A percentile compares a stretch with the other conserved stretches of the same genome.
Conservation (phyloP, 2,888 invertebrate species). For the Drosophila birchii region DNA sequence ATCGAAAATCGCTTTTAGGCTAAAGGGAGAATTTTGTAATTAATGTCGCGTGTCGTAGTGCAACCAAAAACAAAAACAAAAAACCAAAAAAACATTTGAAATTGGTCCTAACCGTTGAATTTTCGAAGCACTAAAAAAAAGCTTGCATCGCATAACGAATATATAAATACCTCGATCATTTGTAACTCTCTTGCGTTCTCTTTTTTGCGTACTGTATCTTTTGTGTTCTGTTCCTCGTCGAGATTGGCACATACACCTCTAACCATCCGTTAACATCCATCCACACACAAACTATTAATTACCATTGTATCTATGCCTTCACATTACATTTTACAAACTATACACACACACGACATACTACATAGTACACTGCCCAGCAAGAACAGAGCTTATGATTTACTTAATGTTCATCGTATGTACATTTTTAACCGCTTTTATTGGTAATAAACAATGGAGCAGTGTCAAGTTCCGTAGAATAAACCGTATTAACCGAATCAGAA, state of each 20-base stretch:
- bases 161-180: conserved; percentile 58
- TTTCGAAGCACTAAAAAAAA: conserved; percentile 77
- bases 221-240: conserved; percentile 67
- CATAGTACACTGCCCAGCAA: conserved; percentile 28
- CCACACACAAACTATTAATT: conserved; percentile 61
- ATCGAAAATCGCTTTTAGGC: conserved; percentile 82
- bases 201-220: conserved; percentile 62
- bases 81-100: conserved; percentile 30
- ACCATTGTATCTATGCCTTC: conserved; percentile 76
- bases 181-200: conserved; percentile 62
- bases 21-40: conserved; percentile 85
- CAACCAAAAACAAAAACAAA: conserved; percentile 41
- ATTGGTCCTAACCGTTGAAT: conserved; percentile 74
- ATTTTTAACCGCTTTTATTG: conserved; percentile 74
- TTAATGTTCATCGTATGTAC: conserved; percentile 69
- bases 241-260: conserved; percentile 59
- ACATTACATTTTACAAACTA: conserved; percentile 37
- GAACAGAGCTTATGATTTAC: conserved; percentile 32
- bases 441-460: conserved; percentile 45
- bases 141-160: conserved; percentile 49
- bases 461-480: conserved; percentile 65
- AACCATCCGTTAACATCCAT: conserved; percentile 45
- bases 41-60: conserved; percentile 64
- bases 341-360: conserved; percentile 22
- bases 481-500: conserved; percentile 50